A percentile compares a stretch with the other conserved stretches of the same genome.
phyloP scores from a whole-genome alignment of 2,888 invertebrate genomes.

The Lomographa bimaculata region DNA sequence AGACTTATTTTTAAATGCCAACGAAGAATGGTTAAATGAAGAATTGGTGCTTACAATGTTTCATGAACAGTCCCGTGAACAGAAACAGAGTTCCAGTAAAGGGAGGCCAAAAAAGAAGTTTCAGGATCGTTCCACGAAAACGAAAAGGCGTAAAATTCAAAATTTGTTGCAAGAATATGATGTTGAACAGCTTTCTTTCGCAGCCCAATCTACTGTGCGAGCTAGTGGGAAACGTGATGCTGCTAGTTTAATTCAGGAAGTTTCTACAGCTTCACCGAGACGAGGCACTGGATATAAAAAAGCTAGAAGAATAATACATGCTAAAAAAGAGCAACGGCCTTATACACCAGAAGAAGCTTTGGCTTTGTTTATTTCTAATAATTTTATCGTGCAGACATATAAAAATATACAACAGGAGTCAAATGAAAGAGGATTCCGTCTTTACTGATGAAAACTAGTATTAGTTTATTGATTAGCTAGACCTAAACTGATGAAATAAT shows the following conservation, averaged over 20 bases:
- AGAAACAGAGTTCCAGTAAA: conserved; percentile 1
- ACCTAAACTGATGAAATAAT: no score
- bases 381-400: no score
- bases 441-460: no score
- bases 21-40: conserved; percentile 13
- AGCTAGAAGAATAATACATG: conserved; percentile 9
- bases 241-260: conserved; percentile 16
- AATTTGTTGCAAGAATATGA: conserved; percentile 14
- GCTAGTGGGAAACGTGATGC: conserved; percentile 18
- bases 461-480: no score
- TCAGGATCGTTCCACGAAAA: no score
- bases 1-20: conserved; percentile 12
- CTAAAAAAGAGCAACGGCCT: conserved; percentile 3
- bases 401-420: no score
- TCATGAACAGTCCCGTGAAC: neutral
- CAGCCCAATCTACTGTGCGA: conserved; percentile 19
- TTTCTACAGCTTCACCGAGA: conserved; percentile 13
- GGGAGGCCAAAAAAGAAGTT: conserved; percentile 14
- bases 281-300: conserved; percentile 15
- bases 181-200: conserved; percentile 12
- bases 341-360: conserved; percentile 1
- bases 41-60: conserved; percentile 6
- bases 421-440: no score
- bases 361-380: neutral
- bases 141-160: conserved; percentile 13